Evolutionary conservation across 2,113 vertebrate genomes (phyloP), one percentile per base, ranked within the genome.

Genomic region (Lepus timidus): DNA sequence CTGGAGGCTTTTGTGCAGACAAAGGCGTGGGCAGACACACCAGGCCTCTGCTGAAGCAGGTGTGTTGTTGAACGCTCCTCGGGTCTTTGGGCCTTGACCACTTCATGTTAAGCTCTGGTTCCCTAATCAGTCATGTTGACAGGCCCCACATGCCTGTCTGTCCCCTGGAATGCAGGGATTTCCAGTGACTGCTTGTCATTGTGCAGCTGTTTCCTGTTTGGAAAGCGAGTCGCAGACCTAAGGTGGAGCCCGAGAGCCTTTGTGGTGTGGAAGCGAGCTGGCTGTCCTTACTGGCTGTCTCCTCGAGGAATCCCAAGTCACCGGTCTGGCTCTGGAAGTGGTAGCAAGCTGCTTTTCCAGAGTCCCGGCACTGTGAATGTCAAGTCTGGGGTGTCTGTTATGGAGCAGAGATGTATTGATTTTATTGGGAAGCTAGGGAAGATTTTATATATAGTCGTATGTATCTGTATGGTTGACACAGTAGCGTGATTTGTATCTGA

Each of bases 401-500:
- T 55, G 93, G 71, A 76, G 61, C 71, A 80, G 79, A 86, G 58
- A 78, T 90, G 64, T 70, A 19, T 64, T 92, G 67, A 64, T 94
- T 93, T 95, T 70, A 90, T 95, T 95, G 95, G 70, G 92, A 64
- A 90, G 44, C 67, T 87, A 93, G 81, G 68, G 74, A 52, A 87
- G 83, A 22, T 44, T 79, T 79, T 79, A 27, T 86, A 29, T 44
- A 31, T 85, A 52, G 27, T 5, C 70, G 6, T 44, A 22, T 73
- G 31, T 61, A 62, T 65, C 31, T 75, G 49, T 90, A n/a, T 58
- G 90, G 22, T 96, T 93, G 94, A 93, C 67, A 82, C 85, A 81
- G 98, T 98, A 98, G 98, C 88, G 0, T 97, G 76, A 97, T 96
- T 89, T 90, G 62, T 96, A 80, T 97, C 96, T 98, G 39, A 97